These are phyloP conservation scores for Parapristionchus giblindavisi DNA, from an alignment of 2,888 invertebrate species.

Conservation along the genomic window DNA sequence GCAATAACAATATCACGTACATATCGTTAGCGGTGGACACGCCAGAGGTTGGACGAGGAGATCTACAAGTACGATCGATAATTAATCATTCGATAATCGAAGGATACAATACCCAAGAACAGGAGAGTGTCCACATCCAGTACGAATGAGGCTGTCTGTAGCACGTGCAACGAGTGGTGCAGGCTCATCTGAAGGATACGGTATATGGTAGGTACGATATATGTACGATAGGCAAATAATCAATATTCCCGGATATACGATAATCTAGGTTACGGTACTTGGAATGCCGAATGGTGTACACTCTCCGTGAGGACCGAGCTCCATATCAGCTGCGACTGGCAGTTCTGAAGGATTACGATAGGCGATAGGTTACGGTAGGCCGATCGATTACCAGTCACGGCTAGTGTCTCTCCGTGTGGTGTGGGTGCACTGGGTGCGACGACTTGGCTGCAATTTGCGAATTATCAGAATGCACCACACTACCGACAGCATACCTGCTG, in stretches of 20 bases:
- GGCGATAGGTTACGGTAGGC: not conserved
- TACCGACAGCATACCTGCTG: not conserved
- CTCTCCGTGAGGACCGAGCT: conserved; percentile 14
- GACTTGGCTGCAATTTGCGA: too few relatives aligned
- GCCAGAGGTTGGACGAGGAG: conserved; percentile 10
- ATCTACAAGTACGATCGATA: not conserved
- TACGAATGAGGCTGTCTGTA: conserved; percentile 10
- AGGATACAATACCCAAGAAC: not conserved
- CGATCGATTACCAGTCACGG: not conserved
- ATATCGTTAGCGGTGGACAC: conserved; percentile 11
- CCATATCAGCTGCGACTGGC: not conserved
- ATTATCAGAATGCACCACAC: too few relatives aligned
- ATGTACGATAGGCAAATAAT: too few relatives aligned
- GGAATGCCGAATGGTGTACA: not conserved
- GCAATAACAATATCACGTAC: conserved; percentile 1
- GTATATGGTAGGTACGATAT: too few relatives aligned
- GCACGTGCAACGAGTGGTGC: not conserved
- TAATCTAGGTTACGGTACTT: too few relatives aligned
- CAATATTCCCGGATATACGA: too few relatives aligned
- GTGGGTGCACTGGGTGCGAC: too few relatives aligned
- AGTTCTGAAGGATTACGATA: not conserved
- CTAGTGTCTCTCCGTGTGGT: conserved; percentile 13
- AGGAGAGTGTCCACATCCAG: not conserved
- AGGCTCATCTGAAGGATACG: not conserved
- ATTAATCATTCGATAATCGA: not conserved